These are phyloP conservation scores for Pseudobourletiella spinata DNA, from an alignment of 1,140 invertebrate genomes.

Conservation along the genomic window DNA sequence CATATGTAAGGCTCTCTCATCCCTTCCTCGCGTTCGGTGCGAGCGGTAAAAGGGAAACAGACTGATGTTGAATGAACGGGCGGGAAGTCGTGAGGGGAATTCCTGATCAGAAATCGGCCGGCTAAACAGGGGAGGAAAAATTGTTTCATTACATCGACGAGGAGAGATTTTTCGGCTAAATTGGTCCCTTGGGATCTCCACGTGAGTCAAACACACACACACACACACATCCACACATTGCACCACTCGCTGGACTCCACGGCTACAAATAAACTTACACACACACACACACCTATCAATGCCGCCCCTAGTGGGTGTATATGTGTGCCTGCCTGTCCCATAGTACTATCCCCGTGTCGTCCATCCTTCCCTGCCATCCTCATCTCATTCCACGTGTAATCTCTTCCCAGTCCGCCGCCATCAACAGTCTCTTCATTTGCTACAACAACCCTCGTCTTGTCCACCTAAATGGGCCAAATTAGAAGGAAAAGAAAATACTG, in stretches of 20 bases:
- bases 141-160: constrained; percentile 16
- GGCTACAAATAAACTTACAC: background rate
- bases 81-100: constrained; percentile 7
- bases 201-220: background rate
- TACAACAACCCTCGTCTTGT: too few species aligned
- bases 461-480: too few species aligned
- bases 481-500: too few species aligned
- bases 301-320: background rate
- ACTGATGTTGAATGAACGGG: constrained; percentile 2
- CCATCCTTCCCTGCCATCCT: too few species aligned
- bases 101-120: constrained; percentile 11
- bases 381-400: too few species aligned
- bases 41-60: background rate
- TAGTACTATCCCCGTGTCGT: background rate
- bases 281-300: too few species aligned
- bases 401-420: too few species aligned
- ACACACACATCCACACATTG: background rate
- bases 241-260: background rate
- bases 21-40: too few species aligned
- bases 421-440: too few species aligned
- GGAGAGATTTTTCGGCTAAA: constrained; percentile 6
- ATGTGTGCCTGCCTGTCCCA: background rate
- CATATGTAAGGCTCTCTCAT: background rate
- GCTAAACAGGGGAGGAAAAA: constrained; percentile 5
- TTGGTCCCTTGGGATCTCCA: constrained; percentile 10